These are phyloP conservation scores for Beroe forskalii DNA, from an alignment of 37 sponge, comb jelly and placozoan genomes.

Conservation along the genomic window DNA sequence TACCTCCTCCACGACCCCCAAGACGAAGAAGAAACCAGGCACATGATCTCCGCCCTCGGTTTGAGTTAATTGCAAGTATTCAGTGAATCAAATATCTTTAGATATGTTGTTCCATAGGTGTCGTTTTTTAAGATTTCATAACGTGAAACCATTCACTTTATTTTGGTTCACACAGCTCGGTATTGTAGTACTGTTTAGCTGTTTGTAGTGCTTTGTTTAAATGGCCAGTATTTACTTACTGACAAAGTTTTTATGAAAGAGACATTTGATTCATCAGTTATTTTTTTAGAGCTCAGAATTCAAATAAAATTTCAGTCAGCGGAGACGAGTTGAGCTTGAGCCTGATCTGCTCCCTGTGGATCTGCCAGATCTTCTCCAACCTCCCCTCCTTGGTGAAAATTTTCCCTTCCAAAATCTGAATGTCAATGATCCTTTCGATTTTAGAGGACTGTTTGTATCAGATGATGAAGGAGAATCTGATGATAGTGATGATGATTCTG, in stretches of 20 bases:
- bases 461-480: neutral
- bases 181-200: neutral
- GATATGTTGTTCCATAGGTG: neutral
- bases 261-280: neutral
- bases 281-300: neutral
- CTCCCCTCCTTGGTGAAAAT: neutral
- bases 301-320: neutral
- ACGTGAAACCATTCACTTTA: too few species aligned
- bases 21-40: neutral
- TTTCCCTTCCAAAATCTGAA: neutral
- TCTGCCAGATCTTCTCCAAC: neutral
- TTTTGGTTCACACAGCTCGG: neutral
- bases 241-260: neutral
- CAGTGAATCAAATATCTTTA: neutral
- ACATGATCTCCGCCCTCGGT: neutral
- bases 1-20: neutral
- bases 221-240: neutral
- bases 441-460: neutral
- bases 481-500: slow-evolving; percentile 17
- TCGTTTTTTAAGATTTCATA: neutral
- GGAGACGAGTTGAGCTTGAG: neutral
- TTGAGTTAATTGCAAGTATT: too few species aligned
- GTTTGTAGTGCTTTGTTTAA: neutral
- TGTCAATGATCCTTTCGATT: neutral
- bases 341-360: too few species aligned